Base-by-base conservation (phyloP, 2,888 invertebrate species). In the Watsonalla binaria region DNA sequence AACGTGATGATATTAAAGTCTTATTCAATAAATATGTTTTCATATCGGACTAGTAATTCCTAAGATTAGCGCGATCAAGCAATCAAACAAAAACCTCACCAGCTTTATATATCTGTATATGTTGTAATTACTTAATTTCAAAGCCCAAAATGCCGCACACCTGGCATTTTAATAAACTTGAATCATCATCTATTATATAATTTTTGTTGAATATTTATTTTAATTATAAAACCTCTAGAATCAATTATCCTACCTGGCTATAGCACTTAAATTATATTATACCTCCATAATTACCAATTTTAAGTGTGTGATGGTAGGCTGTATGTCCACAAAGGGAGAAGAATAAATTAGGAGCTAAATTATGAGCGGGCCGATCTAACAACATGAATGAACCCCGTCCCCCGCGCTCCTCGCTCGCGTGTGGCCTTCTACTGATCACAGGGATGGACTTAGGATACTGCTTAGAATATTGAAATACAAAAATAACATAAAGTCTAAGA, bases 271-370 rank as follows among this genome's bases (percentile, higher is more conserved):
- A 42, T 42, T 42, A 42, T 42, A 42, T 42, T 42, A 42, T 42
- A 42, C 11, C 49, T 52, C 51, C 47, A 47, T 50, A 52, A 54
- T 57, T 52, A 54, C 54, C 54, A 57, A 61, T 57, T 42, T 42
- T 42, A 42, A 42, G 42, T 42, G 42, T 42, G 11, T 42, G 11
- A 37, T 37, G 47, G 13, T 37, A 37, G 49, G 39, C 37, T 49
- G 9, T 8, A 71, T 72, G 78, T 42, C 42, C 42, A 11, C 11
- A 11, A 42, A 42, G 42, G 42, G 74, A 80, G 73, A 83, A 75
- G 86, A 85, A 90, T 90, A 90, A 90, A 90, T 90, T 90, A 89
- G 78, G 80, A 84, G 90, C 84, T 87, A 90, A 90, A 82, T 90
- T 90, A 90, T 90, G 90, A 90, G 86, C 85, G 85, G 87, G 69